These are phyloP conservation scores for Enteromius afrohamiltoni DNA, from an alignment of 2,797 vertebrate species.

Conservation along the genomic window DNA sequence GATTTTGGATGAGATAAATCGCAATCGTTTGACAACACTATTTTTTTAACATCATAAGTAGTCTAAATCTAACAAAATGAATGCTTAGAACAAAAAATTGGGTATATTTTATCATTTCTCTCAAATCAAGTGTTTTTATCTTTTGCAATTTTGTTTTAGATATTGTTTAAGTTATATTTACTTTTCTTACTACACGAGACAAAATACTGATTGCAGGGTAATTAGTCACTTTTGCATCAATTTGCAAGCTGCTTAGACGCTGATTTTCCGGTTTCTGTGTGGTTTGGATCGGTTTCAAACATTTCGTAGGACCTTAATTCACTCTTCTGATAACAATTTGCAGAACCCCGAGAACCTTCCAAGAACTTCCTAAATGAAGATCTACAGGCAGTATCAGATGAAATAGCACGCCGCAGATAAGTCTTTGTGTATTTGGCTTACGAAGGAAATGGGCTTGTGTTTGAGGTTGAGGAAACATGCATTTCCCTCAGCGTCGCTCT, in stretches of 20 bases:
- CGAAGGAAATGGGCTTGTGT: constrained; percentile 3
- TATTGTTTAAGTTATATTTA: background rate
- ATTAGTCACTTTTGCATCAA: background rate
- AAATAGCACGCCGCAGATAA: constrained; percentile 34
- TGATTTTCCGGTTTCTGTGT: constrained; percentile 3
- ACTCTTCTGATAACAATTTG: constrained; percentile 38
- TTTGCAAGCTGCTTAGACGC: background rate
- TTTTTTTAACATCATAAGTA: background rate
- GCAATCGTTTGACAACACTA: no score
- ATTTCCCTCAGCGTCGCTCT: background rate
- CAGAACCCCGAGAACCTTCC: constrained; percentile 8
- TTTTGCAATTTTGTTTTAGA: background rate
- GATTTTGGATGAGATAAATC: no score
- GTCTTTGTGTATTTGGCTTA: background rate
- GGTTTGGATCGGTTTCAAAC: constrained; percentile 9
- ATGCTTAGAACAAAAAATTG: background rate
- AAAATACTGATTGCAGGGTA: background rate
- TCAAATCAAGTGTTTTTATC: background rate
- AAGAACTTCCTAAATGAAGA: constrained; percentile 37
- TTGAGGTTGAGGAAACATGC: constrained; percentile 51
- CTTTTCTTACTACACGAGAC: background rate
- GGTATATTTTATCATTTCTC: background rate
- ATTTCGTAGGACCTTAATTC: background rate
- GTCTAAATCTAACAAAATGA: background rate
- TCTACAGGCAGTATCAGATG: constrained; percentile 26